Percentiles rank a stretch among this genome's conserved stretches.
phyloP scores from a whole-genome alignment of 2,888 invertebrate genomes.

The Miltochrista miniata region DNA sequence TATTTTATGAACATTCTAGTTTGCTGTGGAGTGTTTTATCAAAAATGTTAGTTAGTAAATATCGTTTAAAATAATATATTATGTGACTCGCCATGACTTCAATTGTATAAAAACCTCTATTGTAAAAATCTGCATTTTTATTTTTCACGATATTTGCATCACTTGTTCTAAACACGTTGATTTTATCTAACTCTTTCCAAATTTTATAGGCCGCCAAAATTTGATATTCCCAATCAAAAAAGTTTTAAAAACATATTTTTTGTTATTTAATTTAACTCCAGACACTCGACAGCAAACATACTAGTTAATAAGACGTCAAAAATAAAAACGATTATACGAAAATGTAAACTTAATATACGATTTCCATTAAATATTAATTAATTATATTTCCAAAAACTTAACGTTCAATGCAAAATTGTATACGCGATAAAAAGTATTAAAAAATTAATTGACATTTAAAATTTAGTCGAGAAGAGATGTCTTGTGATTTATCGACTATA shows the following conservation, averaged over 20 bases:
- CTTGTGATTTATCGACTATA: constrained; percentile 24
- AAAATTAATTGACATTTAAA: constrained; percentile 33
- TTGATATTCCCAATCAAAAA: too few species aligned
- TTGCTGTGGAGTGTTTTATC: constrained; percentile 3
- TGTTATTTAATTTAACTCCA: background rate
- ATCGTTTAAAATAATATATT: constrained; percentile 3
- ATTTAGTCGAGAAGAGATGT: constrained; percentile 27
- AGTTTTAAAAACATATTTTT: too few species aligned
- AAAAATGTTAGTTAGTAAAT: background rate
- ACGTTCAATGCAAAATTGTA: constrained; percentile 71
- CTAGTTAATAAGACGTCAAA: constrained; percentile 34
- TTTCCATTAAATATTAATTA: constrained; percentile 51
- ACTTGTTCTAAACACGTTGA: too few species aligned
- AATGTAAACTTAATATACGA: constrained; percentile 59
- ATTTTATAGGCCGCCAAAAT: too few species aligned
- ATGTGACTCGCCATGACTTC: background rate
- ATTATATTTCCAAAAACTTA: constrained; percentile 48
- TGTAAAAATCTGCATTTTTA: constrained; percentile 1
- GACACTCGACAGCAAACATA: constrained; percentile 16
- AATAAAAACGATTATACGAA: constrained; percentile 64
- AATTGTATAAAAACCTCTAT: constrained; percentile 2
- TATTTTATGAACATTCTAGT: constrained; percentile 4
- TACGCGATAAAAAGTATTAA: constrained; percentile 59
- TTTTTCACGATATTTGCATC: background rate
- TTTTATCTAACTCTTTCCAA: background rate